These are phyloP conservation scores for Sesamia inferens DNA, from an alignment of 2,888 invertebrate genomes.

Conservation along the genomic window DNA sequence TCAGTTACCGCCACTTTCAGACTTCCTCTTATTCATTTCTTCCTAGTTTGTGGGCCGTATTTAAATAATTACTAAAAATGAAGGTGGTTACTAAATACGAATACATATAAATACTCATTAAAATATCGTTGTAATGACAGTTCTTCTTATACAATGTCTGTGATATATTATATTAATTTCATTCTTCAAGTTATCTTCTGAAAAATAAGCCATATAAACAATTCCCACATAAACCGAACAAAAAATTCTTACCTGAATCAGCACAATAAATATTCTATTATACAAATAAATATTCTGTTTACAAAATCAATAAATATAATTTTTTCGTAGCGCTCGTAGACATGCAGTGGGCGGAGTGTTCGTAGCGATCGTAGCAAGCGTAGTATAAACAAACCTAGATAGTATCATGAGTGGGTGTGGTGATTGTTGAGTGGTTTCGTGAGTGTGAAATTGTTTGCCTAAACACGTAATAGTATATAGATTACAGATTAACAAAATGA, in stretches of 20 bases:
- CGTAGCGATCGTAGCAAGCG: conserved; percentile 32
- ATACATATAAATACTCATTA: no score
- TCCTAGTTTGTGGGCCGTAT: not conserved
- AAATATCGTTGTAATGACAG: no score
- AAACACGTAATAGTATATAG: not conserved
- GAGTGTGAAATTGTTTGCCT: not conserved
- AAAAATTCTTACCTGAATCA: not conserved
- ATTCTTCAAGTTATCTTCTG: no score
- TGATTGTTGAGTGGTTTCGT: no score
- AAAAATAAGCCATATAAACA: no score
- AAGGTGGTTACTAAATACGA: no score
- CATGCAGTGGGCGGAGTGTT: not conserved
- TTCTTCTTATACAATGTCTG: no score
- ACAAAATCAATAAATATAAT: not conserved
- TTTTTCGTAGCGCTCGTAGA: conserved; percentile 36
- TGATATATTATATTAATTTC: no score
- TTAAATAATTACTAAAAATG: not conserved
- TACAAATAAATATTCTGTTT: no score
- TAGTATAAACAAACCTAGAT: not conserved
- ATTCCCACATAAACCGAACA: not conserved
- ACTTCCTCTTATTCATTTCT: not conserved
- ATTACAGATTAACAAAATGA: not conserved
- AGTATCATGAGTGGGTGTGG: not conserved
- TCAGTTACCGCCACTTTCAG: not conserved
- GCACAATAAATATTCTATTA: not conserved